Conservation (phyloP, 2,797 vertebrate genomes). For the Cephalopachus bancanus region DNA sequence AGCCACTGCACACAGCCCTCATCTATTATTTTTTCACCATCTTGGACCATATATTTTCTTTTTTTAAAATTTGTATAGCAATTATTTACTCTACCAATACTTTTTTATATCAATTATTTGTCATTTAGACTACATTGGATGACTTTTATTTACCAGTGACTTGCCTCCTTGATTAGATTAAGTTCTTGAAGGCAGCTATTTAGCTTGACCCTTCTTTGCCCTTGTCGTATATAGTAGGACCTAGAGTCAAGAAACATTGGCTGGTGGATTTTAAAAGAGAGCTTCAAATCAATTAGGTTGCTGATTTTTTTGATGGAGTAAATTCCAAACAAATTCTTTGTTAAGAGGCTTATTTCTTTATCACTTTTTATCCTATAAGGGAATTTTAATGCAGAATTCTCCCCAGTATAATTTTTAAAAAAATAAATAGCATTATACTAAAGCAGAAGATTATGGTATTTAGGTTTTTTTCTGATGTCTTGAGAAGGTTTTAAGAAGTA, state of each 20-base stretch:
- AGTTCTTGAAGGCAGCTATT: neutral
- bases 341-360: neutral
- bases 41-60: neutral
- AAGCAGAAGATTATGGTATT: neutral
- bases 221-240: accelerated
- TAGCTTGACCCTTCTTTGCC: neutral
- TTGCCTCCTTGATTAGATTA: too few species aligned
- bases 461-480: slow-evolving; percentile 30
- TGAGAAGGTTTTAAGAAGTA: neutral
- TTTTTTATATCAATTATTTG: neutral
- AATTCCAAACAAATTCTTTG: neutral
- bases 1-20: too few species aligned
- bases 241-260: neutral
- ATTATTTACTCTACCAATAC: neutral
- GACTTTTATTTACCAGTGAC: neutral
- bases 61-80: neutral
- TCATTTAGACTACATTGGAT: neutral
- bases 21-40: neutral
- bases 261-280: neutral
- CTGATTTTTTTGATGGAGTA: neutral
- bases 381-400: neutral
- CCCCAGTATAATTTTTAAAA: neutral
- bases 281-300: neutral
- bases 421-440: neutral
- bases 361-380: neutral